Conservation (phyloP, 1,140 invertebrate species). For the Tetramorium simillimum region DNA sequence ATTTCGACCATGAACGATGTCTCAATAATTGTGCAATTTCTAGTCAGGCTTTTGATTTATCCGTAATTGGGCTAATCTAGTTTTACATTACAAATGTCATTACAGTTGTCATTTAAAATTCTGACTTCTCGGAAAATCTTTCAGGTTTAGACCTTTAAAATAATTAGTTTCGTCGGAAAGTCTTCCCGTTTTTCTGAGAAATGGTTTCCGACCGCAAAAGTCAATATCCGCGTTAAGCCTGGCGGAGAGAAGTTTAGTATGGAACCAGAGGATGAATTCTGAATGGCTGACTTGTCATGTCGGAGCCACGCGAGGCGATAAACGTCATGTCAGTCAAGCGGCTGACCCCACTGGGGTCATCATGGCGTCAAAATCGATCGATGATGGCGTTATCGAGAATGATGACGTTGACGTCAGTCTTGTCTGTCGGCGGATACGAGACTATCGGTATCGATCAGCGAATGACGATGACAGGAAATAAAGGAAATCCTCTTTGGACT, state of each 20-base stretch:
- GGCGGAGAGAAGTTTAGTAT: conserved; percentile 19
- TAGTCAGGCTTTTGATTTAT: neutral
- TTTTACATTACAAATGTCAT: neutral
- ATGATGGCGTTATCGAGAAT: conserved; percentile 60
- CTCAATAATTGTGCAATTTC: neutral
- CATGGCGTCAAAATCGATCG: conserved; percentile 62
- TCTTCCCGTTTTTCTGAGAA: neutral
- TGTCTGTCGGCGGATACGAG: conserved; percentile 40
- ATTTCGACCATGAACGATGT: neutral
- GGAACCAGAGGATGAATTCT: conserved; percentile 58
- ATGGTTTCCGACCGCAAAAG: neutral
- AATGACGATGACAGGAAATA: conserved; percentile 13
- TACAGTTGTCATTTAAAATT: neutral
- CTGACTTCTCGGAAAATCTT: neutral
- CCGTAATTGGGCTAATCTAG: neutral
- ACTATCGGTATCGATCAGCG: conserved; percentile 12
- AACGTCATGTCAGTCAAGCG: conserved; percentile 73
- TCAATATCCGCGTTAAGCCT: conserved; percentile 6
- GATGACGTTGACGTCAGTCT: conserved; percentile 66
- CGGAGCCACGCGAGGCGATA: conserved; percentile 66
- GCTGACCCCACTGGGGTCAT: conserved; percentile 59
- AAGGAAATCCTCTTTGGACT: neutral
- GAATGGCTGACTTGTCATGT: conserved; percentile 69
- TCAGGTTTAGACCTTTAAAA: neutral
- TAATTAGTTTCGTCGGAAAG: neutral